These are phyloP conservation scores for Empidonax alnorum DNA, from an alignment of 2,113 vertebrate species.

Conservation along the genomic window DNA sequence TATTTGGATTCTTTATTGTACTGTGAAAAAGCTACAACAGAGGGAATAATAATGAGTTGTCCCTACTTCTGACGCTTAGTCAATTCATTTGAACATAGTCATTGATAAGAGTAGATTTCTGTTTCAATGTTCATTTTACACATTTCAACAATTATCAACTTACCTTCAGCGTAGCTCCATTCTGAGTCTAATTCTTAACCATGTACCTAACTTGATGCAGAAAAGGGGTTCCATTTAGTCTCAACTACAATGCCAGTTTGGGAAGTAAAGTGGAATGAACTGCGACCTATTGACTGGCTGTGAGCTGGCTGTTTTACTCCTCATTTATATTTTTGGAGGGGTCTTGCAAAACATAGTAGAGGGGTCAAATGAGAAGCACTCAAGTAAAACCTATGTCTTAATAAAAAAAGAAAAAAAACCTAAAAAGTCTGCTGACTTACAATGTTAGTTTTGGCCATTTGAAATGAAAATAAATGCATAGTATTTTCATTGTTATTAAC, in stretches of 20 bases:
- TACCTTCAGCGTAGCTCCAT: not conserved
- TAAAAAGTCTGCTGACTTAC: not conserved
- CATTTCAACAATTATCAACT: not conserved
- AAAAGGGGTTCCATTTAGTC: not conserved
- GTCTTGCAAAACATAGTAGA: not conserved
- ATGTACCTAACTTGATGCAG: not conserved
- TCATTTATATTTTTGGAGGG: accelerated
- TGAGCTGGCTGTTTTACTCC: accelerated
- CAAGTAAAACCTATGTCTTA: not conserved
- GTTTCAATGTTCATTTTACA: not conserved
- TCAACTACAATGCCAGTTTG: not conserved
- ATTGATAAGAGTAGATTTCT: not conserved
- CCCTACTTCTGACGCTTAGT: not conserved
- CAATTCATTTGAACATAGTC: not conserved
- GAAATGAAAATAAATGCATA: not conserved
- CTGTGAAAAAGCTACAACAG: not conserved
- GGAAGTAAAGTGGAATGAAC: not conserved
- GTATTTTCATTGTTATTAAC: not conserved
- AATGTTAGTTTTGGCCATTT: not conserved
- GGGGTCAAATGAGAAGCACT: not conserved
- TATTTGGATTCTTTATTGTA: not conserved
- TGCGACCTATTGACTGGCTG: not conserved
- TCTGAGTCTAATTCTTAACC: not conserved
- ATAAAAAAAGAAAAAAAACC: not conserved
- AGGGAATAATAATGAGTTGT: not conserved